Base-by-base conservation (phyloP, 1,140 invertebrate genomes). In the Zeugodacus cucurbitae region DNA sequence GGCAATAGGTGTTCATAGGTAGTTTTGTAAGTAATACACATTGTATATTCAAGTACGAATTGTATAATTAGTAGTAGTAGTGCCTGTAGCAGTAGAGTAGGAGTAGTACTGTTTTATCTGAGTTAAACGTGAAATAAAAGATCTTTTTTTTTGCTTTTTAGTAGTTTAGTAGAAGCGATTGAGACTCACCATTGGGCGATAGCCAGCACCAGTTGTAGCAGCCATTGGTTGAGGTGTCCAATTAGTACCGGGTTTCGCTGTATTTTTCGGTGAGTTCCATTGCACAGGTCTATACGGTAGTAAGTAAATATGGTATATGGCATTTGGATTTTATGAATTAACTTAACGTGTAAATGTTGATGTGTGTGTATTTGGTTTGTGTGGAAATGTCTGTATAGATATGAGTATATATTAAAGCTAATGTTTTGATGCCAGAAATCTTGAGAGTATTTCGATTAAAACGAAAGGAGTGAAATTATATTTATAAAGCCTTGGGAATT, bases 201-300 rank as follows among this genome's bases (percentile, higher is more conserved):
- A 97, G 90, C 96, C 96, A 89, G 96, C 96, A 89, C 96, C 97
- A 88, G 97, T 97, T 74, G 97, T 97, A 87, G 96, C 96, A 90
- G 97, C 96, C 96, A 97, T 97, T 44, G 97, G 97, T 93, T 97
- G 97, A 67, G 97, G 97, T 90, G 95, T 96, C 97, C 97, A 97
- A 88, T 94, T 95, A 89, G 95, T 94, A 89, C 96, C 96, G 41
- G 96, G 95, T 94, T 97, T 97, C 78, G 96, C 96, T 87, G 96
- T 95, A 94, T 97, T 97, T 94, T 97, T 97, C 78, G 97, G 97
- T 59, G 97, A 97, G 94, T 97, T 97, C 97, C 97, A 97, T 94
- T 97, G 97, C 94, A 97, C 95, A 87, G 95, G 95, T 92, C 95
- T 96, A 90, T 89, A 87, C 74, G 41, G 74, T 62, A 88, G 74